Base-by-base conservation (phyloP, 2,888 invertebrate genomes). In the Chromoteleia sp. region DNA sequence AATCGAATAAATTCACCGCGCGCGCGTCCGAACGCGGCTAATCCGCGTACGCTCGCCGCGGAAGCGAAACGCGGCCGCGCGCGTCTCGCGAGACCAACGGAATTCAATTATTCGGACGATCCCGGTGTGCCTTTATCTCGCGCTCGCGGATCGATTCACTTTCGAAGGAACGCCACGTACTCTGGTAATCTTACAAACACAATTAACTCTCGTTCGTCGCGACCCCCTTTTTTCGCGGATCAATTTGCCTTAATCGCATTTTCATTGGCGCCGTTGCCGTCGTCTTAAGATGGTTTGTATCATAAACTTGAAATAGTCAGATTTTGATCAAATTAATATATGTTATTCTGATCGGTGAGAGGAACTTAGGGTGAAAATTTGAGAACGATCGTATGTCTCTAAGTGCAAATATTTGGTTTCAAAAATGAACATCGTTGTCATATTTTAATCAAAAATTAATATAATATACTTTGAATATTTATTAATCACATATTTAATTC, bases 111-210 rank as follows among this genome's bases (percentile, higher is more conserved):
- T 67, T 12, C 67, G 14, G 41, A 19, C 67, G 63, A 75, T 58
- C 50, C 39, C 54, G 50, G 58, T 45, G 10, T 50, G 39, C 58
- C 50, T 67, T 58, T 56, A 58, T 67, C 48, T 48, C 17, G 14
- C 15, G 36, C 17, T 7, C 15, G 36, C 74, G 58, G 50, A 75
- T 75, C 75, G 65, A 67, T 67, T 74, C 74, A 56, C 74, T 65
- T 74, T 74, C 74, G 29, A 52, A 12, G 74, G 63, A 74, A 74
- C 65, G 15, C 36, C 45, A 56, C 54, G 36, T 45, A 74, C 61
- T 74, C 54, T 43, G 36, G 30, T 63, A 73, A 73, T 73, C 63
- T 74, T 65, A 65, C 48, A 65, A 74, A 74, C 63, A 65, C 74
- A 65, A 52, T 74, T 61, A 74, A 74, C 52, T 63, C 43, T 52